phyloP scores from a whole-genome alignment of 1,140 invertebrate species.

The Drosophila orosa region DNA sequence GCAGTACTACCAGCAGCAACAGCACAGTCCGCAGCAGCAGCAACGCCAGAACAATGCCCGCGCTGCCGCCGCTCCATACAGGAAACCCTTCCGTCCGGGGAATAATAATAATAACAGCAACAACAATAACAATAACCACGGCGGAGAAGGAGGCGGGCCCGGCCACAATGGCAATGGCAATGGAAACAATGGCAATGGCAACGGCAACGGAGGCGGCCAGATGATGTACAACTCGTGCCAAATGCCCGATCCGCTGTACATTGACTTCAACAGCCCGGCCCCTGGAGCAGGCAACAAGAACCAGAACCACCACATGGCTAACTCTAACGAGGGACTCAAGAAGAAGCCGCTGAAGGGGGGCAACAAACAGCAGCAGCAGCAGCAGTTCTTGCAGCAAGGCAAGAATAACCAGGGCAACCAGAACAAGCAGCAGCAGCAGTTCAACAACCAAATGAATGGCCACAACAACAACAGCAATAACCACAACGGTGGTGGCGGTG shows the following conservation, averaged over 20 bases:
- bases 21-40: slow-evolving; percentile 16
- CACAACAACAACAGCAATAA: slow-evolving; percentile 20
- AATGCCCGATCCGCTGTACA: slow-evolving; percentile 83
- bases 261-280: slow-evolving; percentile 78
- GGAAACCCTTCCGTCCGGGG: slow-evolving; percentile 58
- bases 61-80: slow-evolving; percentile 61
- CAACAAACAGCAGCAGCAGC: slow-evolving; percentile 41
- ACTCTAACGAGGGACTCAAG: slow-evolving; percentile 38
- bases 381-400: slow-evolving; percentile 41
- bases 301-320: slow-evolving; percentile 6
- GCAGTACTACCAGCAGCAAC: slow-evolving; percentile 9
- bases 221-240: slow-evolving; percentile 71
- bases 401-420: slow-evolving; percentile 19
- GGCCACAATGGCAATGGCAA: slow-evolving; percentile 15
- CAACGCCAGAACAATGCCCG: slow-evolving; percentile 50
- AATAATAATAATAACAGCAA: slow-evolving; percentile 14
- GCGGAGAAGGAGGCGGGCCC: slow-evolving; percentile 11
- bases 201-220: slow-evolving; percentile 24
- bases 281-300: slow-evolving; percentile 10
- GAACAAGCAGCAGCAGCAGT: slow-evolving; percentile 26
- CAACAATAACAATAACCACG: background rate
- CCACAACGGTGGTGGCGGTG: slow-evolving; percentile 12
- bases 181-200: slow-evolving; percentile 7
- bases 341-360: slow-evolving; percentile 64
- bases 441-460: slow-evolving; percentile 45